Evolutionary conservation across 1,140 invertebrate genomes (phyloP).

Genomic region (Trachymyrmex cornetzi): DNA sequence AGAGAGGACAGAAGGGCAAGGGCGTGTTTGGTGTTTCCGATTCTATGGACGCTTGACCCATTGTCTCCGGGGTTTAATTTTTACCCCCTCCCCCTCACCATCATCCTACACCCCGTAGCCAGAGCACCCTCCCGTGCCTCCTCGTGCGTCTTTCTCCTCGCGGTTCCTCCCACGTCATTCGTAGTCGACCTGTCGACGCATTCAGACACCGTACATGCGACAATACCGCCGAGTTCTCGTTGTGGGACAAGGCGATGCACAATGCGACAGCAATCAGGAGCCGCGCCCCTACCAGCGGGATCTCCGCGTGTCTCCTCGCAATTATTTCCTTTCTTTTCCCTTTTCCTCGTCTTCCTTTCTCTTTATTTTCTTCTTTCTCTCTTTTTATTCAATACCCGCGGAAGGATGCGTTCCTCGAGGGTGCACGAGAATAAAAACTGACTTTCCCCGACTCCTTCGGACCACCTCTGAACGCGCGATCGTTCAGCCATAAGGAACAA

Average conservation of each 20-base stretch:
- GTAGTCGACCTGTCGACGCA: constrained; percentile 76
- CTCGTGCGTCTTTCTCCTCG: constrained; percentile 57
- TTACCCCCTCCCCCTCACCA: constrained; percentile 72
- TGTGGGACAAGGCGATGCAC: constrained; percentile 78
- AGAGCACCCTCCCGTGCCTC: constrained; percentile 5
- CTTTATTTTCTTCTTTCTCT: constrained; percentile 58
- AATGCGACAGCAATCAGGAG: constrained; percentile 86
- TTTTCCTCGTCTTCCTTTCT: constrained; percentile 55
- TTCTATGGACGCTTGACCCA: constrained; percentile 86
- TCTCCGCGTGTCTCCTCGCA: constrained; percentile 70
- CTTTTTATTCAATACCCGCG: constrained; percentile 71
- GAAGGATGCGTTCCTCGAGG: constrained; percentile 67
- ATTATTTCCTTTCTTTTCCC: constrained; percentile 45
- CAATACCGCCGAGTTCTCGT: constrained; percentile 77
- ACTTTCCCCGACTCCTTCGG: background rate
- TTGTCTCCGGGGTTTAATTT: constrained; percentile 86
- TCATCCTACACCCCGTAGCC: constrained; percentile 23
- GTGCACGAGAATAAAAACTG: constrained; percentile 54
- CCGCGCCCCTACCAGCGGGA: constrained; percentile 85
- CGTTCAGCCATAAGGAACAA: background rate
- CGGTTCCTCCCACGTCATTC: constrained; percentile 76
- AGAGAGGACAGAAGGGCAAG: constrained; percentile 75
- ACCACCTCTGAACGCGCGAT: background rate
- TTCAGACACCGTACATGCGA: constrained; percentile 78
- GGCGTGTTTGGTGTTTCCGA: constrained; percentile 84